Base-by-base conservation (phyloP, 2,888 invertebrate genomes). In the Dasysyrphus tricinctus region DNA sequence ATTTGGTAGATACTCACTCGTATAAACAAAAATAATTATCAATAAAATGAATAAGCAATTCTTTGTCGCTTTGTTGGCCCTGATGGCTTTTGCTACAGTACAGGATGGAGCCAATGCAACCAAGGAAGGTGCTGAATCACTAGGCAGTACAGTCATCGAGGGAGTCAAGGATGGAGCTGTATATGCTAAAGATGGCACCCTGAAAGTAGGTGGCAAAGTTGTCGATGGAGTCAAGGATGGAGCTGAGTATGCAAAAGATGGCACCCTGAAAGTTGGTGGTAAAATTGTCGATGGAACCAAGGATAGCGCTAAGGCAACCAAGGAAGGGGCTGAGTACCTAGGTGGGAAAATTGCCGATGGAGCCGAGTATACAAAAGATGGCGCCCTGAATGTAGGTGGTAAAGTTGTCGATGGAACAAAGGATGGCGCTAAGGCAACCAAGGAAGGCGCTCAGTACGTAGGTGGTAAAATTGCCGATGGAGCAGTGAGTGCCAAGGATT, bases 361-460 rank as follows among this genome's bases (percentile, higher is more conserved):
- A 6, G 37, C 37, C 9, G n/a, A 37, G 5, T 8, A 8, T 16
- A 59, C 57, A 16, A 59, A 59, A 29, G 57, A 59, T 9, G 16
- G 37, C 2, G 57, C 9, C 5, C 7, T n/a, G 37, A 59, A 16
- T 5, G 16, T 59, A 16, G 37, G 37, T 7, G 34, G 89, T 63
- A 89, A 89, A 19, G 86, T 90, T 4, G 88, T 88, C n/a, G 90
- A 90, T 37, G 89, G 88, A 0, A 89, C 89, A 37, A 91, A 91
- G 37, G 57, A 57, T 44, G 49, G 44, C 4, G 57, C 44, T 12
- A 19, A 72, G 57, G 16, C 42, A 16, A 72, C 57, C 2, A 72
- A 57, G 32, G 72, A 72, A 1, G 57, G 72, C 4, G 57, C 57
- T 34, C 34, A 19, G 29, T 44, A 34, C 12, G 34, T 72, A 44